Evolutionary conservation across 2,113 vertebrate species (phyloP).

Genomic region (Caloenas nicobarica): DNA sequence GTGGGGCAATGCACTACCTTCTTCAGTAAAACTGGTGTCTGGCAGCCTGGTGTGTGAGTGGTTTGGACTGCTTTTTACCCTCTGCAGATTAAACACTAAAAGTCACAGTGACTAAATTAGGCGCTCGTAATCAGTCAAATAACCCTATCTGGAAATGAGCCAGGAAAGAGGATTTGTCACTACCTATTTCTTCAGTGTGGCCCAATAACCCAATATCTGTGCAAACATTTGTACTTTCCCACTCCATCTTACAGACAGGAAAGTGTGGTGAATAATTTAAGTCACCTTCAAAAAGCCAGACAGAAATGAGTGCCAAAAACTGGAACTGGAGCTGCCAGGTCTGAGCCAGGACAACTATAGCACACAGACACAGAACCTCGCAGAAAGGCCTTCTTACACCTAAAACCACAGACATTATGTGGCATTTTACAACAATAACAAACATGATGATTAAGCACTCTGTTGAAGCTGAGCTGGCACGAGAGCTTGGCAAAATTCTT

Average conservation of each 20-base stretch:
- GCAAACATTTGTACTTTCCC: background rate
- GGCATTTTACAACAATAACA: slow-evolving; percentile 34
- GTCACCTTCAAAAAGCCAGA: slow-evolving; percentile 16
- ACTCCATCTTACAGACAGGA: background rate
- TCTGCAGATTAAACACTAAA: slow-evolving; percentile 21
- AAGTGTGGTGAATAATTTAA: background rate
- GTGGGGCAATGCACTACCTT: background rate
- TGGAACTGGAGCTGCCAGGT: background rate
- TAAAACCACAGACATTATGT: background rate
- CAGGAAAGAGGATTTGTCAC: slow-evolving; percentile 57
- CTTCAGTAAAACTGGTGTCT: background rate
- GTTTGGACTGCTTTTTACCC: slow-evolving; percentile 1
- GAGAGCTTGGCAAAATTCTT: background rate
- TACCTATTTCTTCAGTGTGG: background rate
- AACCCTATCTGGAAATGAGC: slow-evolving; percentile 44
- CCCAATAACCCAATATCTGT: background rate
- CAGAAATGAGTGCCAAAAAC: slow-evolving; percentile 35
- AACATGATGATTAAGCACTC: background rate
- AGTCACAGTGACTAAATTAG: slow-evolving; percentile 25
- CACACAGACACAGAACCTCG: background rate
- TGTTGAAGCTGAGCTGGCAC: background rate
- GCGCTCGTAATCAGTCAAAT: background rate
- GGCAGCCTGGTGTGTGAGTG: background rate
- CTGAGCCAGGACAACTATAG: slow-evolving; percentile 35
- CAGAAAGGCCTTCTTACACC: background rate